Evolutionary conservation across 2,113 vertebrate species (phyloP).

Genomic region (Anguilla rostrata): DNA sequence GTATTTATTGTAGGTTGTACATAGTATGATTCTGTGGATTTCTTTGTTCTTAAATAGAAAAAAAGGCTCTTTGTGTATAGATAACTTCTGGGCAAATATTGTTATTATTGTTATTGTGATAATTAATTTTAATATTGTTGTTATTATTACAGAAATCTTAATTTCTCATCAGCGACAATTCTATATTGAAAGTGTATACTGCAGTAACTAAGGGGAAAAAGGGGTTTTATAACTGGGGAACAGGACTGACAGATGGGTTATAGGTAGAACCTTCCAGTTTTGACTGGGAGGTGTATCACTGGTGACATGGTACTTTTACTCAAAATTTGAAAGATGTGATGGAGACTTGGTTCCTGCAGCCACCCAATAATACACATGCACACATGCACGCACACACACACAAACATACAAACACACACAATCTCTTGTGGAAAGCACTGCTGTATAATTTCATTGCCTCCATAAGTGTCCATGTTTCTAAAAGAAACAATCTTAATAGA

Average conservation of each 20-base stretch:
- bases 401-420: background rate
- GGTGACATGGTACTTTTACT: background rate
- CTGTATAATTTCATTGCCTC: conserved; percentile 9
- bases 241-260: background rate
- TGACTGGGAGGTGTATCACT: background rate
- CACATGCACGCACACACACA: background rate
- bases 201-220: conserved; percentile 1
- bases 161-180: conserved; percentile 9
- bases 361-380: background rate
- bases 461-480: conserved; percentile 11
- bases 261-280: background rate
- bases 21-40: conserved; percentile 70
- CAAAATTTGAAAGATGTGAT: conserved; percentile 6
- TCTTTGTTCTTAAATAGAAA: conserved; percentile 75
- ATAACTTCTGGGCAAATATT: conserved; percentile 73
- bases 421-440: conserved; percentile 6
- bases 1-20: conserved; percentile 94
- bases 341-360: background rate
- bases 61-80: conserved; percentile 72
- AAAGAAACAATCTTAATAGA: conserved; percentile 4
- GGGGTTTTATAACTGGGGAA: background rate
- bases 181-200: conserved; percentile 26
- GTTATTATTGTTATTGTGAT: conserved; percentile 51
- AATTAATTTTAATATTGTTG: conserved; percentile 53
- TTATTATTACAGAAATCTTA: conserved; percentile 59